Percentiles rank a stretch among this genome's conserved stretches.
Conservation (phyloP, 2,888 invertebrate genomes). For the Dryococelus australis region DNA sequence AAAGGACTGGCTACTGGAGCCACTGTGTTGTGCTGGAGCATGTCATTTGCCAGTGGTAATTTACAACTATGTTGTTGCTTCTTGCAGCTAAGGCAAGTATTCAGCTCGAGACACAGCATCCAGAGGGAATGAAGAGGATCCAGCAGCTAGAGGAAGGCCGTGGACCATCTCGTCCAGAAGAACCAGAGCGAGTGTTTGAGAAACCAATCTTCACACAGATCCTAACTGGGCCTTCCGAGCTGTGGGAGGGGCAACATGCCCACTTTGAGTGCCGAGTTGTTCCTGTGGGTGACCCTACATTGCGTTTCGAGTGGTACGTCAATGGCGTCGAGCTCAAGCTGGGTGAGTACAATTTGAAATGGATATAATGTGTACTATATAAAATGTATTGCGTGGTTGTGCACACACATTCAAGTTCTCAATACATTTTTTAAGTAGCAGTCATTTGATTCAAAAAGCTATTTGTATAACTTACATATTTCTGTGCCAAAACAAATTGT, state of each 20-base stretch:
- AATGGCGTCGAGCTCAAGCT: conserved; percentile 92
- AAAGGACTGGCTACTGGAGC: no score
- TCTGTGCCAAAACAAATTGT: no score
- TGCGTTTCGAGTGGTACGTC: conserved; percentile 95
- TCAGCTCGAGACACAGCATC: conserved; percentile 89
- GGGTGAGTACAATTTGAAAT: conserved; percentile 64
- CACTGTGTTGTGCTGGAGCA: no score
- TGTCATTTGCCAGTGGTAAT: no score
- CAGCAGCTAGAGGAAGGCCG: conserved; percentile 83
- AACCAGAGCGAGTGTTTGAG: conserved; percentile 83
- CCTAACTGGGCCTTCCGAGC: conserved; percentile 85
- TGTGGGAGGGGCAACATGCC: conserved; percentile 91
- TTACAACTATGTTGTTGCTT: background rate
- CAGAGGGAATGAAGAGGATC: conserved; percentile 90
- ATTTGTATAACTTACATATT: no score
- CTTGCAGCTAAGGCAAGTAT: conserved; percentile 81
- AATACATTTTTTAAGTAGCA: no score
- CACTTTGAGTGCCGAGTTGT: conserved; percentile 92
- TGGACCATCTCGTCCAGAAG: conserved; percentile 69
- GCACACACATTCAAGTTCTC: no score
- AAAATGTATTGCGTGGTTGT: no score
- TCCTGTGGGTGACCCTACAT: conserved; percentile 91
- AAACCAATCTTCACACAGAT: conserved; percentile 92
- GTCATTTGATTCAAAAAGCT: no score
- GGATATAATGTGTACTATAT: no score